Evolutionary conservation across 2,888 invertebrate genomes (phyloP), one percentile per base, ranked within the genome.

Genomic region (Heterodera filipjevi): DNA sequence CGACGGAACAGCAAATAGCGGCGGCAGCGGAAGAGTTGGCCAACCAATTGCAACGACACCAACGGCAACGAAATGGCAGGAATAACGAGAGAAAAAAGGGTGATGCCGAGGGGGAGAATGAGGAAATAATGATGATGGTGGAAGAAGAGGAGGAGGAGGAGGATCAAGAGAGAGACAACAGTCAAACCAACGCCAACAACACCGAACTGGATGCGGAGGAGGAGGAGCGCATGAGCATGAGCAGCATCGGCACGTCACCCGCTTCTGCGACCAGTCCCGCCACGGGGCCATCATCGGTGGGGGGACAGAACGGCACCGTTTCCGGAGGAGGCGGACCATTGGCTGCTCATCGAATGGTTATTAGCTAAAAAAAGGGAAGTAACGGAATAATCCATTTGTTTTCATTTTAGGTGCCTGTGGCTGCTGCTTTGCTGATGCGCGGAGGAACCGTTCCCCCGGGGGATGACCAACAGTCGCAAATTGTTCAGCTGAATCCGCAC

Each of bases 261-360:
- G 32, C 68, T 16, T 68, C 68, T 10, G 68, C 68, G 33, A 22
- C 35, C 19, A 68, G 68, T 68, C 68, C 68, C 27, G 59, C 59
- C 6, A 59, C 59, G 5, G 59, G 59, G 8, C 59, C 59, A 2
- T 59, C 59, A 5, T 59, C 59, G 8, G 59, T 59, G 19, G 59
- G 59, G 2, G 59, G 59, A n/a, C 59, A n/a, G 27, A 59, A 6
- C 22, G 59, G n/a, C 59, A 27, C 59, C 12, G 27, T 59, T n/a
- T 59, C 59, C 27, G 59, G 59, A 10, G 27, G n/a, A 10, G 59
- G 27, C 27, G n/a, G 59, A 8, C 33, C 68, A 22, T 68, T 35
- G 68, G 68, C 68, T 19, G 68, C 59, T n/a, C 68, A 68, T 19
- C 33, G 68, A 68, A 68, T 68, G 68, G 35, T 35, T 35, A 10